Base-by-base conservation (phyloP, 2,888 invertebrate species). In the Rhagium mordax region DNA sequence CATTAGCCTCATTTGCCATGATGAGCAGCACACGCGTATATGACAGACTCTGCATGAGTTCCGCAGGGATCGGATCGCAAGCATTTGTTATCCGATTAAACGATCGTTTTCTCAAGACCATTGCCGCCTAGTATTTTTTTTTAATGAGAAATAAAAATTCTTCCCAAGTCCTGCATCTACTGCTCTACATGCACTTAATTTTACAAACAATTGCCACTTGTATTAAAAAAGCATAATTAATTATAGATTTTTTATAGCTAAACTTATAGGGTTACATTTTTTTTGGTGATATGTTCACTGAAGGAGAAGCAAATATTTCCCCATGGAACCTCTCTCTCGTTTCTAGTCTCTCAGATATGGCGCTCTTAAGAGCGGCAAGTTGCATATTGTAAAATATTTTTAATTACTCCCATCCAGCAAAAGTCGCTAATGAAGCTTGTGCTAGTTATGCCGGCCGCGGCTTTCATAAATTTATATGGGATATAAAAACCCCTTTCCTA, bases 1-100 rank as follows among this genome's bases (percentile, higher is more conserved):
- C 74, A 70, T 74, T 67, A 74, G 62, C 59, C 67, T 70, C 70
- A 71, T 74, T 70, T 68, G 62, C 70, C 53, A 74, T 67, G 74
- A 70, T 62, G 59, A 48, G 60, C 66, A 59, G 66, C 74, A 65
- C 72, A 73, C 69, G 72, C 72, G 53, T 73, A 47, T 21, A 51
- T 62, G 53, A 48, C 21, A 53, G 53, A n/a, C 16, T 15, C 55
- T 33, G 33, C 29, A 33, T 33, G 59, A 18, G 33, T 60, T 60
- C 41, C 59, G 59, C 41, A 60, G 59, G 59, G 33, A 60, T 60
- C 33, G 16, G 18, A 60, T 60, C 16, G 15, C 59, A 16, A 18
- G 33, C 41, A 59, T 59, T 59, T 29, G 59, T 18, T 16, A 61
- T 61, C 47, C 18, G 61, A 61, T 47, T 41, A 47, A 61, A 61